Evolutionary conservation across 2,888 invertebrate species (phyloP).

Genomic region (Diadegma fenestrale): DNA sequence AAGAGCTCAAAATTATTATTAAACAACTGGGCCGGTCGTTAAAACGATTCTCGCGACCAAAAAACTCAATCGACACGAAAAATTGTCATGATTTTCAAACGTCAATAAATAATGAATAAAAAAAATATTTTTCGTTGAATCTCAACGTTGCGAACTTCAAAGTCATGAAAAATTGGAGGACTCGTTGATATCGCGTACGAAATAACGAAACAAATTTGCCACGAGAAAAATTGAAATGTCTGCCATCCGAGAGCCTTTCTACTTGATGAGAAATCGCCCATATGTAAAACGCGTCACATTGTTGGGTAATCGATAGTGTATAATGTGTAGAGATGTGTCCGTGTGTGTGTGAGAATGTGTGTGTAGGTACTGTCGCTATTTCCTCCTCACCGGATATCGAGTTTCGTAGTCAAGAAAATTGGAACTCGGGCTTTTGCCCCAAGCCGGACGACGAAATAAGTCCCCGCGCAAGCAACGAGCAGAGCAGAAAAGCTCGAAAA

Average conservation of each 20-base stretch:
- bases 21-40: too few species aligned
- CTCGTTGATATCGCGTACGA: background rate
- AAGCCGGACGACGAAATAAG: constrained; percentile 42
- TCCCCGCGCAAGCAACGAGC: background rate
- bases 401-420: constrained; percentile 63
- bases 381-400: constrained; percentile 54
- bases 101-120: too few species aligned
- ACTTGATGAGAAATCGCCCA: constrained; percentile 13
- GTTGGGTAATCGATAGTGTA: constrained; percentile 58
- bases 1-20: too few species aligned
- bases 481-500: constrained; percentile 22
- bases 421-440: constrained; percentile 32
- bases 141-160: too few species aligned
- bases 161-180: background rate
- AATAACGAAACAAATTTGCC: background rate
- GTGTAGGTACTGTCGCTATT: constrained; percentile 24
- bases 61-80: too few species aligned
- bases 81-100: too few species aligned
- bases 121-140: too few species aligned
- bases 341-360: too few species aligned
- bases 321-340: background rate
- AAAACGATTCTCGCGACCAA: too few species aligned
- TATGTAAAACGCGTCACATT: constrained; percentile 16
- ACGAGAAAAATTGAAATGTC: background rate
- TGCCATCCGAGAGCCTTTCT: background rate